These are phyloP conservation scores for Philypnodon macrostomus DNA, from an alignment of 2,797 vertebrate genomes.

Conservation along the genomic window DNA sequence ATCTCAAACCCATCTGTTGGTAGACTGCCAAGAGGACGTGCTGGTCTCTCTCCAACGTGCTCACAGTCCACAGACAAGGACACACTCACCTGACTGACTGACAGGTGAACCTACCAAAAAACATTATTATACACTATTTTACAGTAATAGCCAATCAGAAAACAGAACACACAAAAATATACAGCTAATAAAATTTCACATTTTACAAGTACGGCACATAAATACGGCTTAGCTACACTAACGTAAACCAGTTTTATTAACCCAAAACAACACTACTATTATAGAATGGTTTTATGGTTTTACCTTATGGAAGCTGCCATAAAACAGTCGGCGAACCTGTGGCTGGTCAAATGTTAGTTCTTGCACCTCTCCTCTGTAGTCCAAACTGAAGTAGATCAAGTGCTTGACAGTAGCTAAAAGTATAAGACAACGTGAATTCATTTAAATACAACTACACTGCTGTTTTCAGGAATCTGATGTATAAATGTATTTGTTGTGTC, in stretches of 20 bases:
- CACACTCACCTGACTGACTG: slow-evolving; percentile 82
- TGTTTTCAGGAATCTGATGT: too few species aligned
- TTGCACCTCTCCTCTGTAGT: slow-evolving; percentile 86
- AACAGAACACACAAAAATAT: too few species aligned
- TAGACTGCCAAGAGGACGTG: slow-evolving; percentile 75
- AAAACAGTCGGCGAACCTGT: slow-evolving; percentile 89
- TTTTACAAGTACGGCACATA: too few species aligned
- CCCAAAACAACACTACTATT: too few species aligned
- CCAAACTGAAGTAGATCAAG: slow-evolving; percentile 90
- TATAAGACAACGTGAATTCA: background rate
- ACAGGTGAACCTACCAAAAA: slow-evolving; percentile 83
- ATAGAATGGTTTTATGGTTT: slow-evolving; percentile 7
- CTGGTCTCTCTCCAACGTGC: slow-evolving; percentile 81
- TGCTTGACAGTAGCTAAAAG: slow-evolving; percentile 81
- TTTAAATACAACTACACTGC: too few species aligned
- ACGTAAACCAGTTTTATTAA: too few species aligned
- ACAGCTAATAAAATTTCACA: too few species aligned
- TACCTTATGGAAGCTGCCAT: slow-evolving; percentile 96
- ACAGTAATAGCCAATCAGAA: too few species aligned
- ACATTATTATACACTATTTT: too few species aligned
- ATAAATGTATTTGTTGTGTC: too few species aligned
- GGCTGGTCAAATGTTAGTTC: slow-evolving; percentile 87
- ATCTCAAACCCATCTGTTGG: slow-evolving; percentile 85
- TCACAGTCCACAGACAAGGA: slow-evolving; percentile 89
- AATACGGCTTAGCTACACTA: too few species aligned